Percentiles rank a stretch among this genome's conserved stretches.
phyloP scores from a whole-genome alignment of 2,113 vertebrate species.

The Ondatra zibethicus region DNA sequence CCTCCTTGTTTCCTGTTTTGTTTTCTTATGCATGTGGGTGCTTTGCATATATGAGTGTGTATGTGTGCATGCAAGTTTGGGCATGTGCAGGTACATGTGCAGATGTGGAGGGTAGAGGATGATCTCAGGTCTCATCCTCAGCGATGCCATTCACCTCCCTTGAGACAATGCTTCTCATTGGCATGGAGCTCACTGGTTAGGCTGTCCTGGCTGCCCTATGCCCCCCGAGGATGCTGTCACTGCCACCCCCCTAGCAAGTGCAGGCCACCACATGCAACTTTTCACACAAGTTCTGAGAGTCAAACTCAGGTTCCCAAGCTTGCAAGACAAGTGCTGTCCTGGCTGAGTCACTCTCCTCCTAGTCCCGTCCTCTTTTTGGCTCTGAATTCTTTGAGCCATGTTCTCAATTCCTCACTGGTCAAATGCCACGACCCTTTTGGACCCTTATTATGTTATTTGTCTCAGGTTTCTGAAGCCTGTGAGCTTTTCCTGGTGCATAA shows the following conservation, averaged over 20 bases:
- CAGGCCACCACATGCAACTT: neutral
- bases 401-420: neutral
- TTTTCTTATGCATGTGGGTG: neutral
- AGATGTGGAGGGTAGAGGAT: neutral
- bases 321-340: neutral
- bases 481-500: neutral
- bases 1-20: neutral
- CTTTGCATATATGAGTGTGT: no score
- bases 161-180: neutral
- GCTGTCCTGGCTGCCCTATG: neutral
- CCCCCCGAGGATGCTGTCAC: neutral
- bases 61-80: no score
- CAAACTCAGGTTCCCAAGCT: neutral
- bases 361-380: neutral
- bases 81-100: no score
- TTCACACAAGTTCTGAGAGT: neutral
- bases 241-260: neutral
- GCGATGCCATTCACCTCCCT: neutral
- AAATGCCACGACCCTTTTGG: neutral
- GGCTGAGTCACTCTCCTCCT: neutral
- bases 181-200: neutral
- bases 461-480: neutral
- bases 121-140: neutral
- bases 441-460: neutral
- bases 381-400: neutral